phyloP scores from a whole-genome alignment of 2,888 invertebrate species.

The Lordiphosa andalusiaca region DNA sequence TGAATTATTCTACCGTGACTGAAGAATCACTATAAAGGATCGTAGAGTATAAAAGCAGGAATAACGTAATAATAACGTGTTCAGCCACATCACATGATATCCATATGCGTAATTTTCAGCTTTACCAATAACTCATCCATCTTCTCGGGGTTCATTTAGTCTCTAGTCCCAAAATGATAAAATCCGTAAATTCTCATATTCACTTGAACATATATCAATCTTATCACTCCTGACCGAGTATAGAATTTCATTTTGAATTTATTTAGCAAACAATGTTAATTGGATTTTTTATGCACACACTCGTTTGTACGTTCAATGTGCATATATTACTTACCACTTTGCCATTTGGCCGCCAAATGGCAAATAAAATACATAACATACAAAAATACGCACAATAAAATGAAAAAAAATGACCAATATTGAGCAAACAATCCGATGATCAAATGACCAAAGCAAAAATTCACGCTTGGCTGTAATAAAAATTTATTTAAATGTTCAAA shows the following conservation, averaged over 20 bases:
- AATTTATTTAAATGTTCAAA: slow-evolving; percentile 58
- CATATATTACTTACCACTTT: slow-evolving; percentile 33
- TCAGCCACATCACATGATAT: too few species aligned
- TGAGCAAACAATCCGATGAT: slow-evolving; percentile 3
- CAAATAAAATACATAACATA: slow-evolving; percentile 24
- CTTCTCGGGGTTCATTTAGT: too few species aligned
- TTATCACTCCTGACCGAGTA: slow-evolving; percentile 15
- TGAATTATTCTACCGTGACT: too few species aligned
- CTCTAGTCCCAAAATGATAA: too few species aligned
- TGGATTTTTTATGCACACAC: slow-evolving; percentile 46
- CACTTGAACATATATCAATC: too few species aligned
- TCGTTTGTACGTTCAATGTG: not conserved
- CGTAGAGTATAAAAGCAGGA: too few species aligned
- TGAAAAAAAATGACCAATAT: slow-evolving; percentile 6
- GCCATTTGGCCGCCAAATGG: slow-evolving; percentile 31
- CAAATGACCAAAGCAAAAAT: slow-evolving; percentile 22
- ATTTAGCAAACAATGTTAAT: slow-evolving; percentile 57
- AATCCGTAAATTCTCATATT: too few species aligned
- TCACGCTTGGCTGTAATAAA: slow-evolving; percentile 42
- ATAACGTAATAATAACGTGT: too few species aligned
- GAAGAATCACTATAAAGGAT: too few species aligned
- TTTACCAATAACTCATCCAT: too few species aligned
- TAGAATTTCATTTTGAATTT: slow-evolving; percentile 40
- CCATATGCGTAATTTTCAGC: too few species aligned
- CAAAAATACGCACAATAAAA: slow-evolving; percentile 10